Evolutionary conservation across 2,113 vertebrate species (phyloP).

Genomic region (Asarcornis scutulata): DNA sequence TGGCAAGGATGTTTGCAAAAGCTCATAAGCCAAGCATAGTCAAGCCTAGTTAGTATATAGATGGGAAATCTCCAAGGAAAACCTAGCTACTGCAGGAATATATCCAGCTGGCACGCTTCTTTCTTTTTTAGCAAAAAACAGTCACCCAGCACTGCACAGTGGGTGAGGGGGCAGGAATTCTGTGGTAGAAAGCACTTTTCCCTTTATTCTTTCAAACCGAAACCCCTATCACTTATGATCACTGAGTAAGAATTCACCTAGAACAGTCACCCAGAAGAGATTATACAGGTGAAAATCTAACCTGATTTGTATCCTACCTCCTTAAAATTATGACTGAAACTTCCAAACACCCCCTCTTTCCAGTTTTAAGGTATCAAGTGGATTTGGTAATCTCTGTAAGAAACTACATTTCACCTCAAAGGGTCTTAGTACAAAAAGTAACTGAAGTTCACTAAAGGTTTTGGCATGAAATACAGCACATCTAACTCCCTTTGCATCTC

Average conservation of each 20-base stretch:
- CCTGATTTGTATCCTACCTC: not conserved
- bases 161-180: conserved; percentile 18
- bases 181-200: not conserved
- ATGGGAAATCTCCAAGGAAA: conserved; percentile 71
- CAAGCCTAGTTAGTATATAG: conserved; percentile 53
- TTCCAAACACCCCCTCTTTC: not conserved
- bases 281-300: not conserved
- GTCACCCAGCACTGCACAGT: not conserved
- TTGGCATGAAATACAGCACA: not conserved
- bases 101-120: conserved; percentile 34
- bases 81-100: conserved; percentile 47
- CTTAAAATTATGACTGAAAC: not conserved
- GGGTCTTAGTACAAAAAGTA: not conserved
- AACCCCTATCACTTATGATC: not conserved
- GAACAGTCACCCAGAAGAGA: not conserved
- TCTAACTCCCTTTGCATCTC: not conserved
- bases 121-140: conserved; percentile 22
- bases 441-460: not conserved
- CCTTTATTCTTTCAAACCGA: not conserved
- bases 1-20: conserved; percentile 45
- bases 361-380: not conserved
- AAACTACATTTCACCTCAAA: not conserved
- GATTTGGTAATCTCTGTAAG: not conserved
- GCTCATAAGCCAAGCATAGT: conserved; percentile 60
- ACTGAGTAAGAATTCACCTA: not conserved